phyloP scores from a whole-genome alignment of 2,113 vertebrate species.

The Callipepla californica region DNA sequence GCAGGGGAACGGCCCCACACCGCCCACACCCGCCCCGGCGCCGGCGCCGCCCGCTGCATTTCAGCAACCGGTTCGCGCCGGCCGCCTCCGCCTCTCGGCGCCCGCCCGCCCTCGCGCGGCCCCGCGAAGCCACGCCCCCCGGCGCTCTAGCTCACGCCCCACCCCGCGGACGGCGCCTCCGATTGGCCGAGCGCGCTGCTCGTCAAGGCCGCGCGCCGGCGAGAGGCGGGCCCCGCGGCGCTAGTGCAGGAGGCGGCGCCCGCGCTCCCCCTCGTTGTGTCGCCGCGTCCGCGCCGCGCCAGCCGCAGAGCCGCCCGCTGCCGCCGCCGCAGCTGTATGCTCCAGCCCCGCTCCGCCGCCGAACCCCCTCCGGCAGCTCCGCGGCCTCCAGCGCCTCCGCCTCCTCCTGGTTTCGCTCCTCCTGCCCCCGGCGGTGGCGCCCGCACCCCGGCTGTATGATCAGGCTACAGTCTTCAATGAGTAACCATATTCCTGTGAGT shows the following conservation, averaged over 20 bases:
- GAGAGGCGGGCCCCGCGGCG: not conserved
- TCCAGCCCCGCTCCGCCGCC: slow-evolving; percentile 23
- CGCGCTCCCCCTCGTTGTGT: not conserved
- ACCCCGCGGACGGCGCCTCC: not conserved
- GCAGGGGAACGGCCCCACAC: not conserved
- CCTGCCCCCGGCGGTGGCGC: slow-evolving; percentile 76
- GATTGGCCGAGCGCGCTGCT: slow-evolving; percentile 29
- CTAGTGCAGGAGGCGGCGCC: not conserved
- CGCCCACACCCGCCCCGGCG: not conserved
- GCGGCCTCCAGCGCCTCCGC: slow-evolving; percentile 59
- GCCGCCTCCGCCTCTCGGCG: slow-evolving; percentile 40
- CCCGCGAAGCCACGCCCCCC: not conserved
- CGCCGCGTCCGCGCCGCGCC: not conserved
- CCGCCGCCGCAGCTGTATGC: slow-evolving; percentile 38
- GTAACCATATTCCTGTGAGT: slow-evolving; percentile 99
- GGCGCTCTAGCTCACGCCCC: not conserved
- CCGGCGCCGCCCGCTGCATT: not conserved
- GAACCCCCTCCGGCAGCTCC: slow-evolving; percentile 47
- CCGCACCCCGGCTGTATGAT: slow-evolving; percentile 93
- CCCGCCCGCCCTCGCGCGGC: not conserved
- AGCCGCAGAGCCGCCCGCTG: not conserved
- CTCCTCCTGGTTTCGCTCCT: slow-evolving; percentile 52
- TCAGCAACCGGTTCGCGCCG: slow-evolving; percentile 76
- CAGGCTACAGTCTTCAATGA: slow-evolving; percentile 99
- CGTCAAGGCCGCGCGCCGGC: not conserved